Base-by-base conservation (phyloP, 2,888 invertebrate species). In the Brachyptera risi region DNA sequence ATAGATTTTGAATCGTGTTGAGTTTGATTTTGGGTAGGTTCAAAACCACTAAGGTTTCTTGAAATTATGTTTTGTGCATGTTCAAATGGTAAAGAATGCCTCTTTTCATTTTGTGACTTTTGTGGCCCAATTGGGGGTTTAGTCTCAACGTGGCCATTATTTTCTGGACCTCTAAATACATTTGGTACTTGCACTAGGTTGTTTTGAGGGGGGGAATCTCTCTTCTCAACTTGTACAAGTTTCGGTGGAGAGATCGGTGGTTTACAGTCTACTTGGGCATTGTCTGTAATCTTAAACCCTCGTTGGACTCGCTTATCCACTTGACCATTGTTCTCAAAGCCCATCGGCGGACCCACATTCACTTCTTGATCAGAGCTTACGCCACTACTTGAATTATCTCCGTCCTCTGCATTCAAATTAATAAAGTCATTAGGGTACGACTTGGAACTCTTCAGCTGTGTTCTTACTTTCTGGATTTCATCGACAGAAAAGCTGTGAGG, bases 401-500 rank as follows among this genome's bases (percentile, higher is more conserved):
- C 90, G 75, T 92, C 92, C 77, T 90, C 90, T 5, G 59, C 50
- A 38, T 64, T 62, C 21, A 58, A 17, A 49, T 58, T 50, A 23
- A 83, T 74, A 68, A 92, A 84, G 71, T 91, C 90, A 76, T 90
- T 91, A 37, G 92, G 92, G 74, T 89, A 92, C 11, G 92, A 92
- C 73, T 90, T 90, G 5, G 92, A 92, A 60, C 90, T 88, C 73
- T 91, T 92, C 62, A 94, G 79, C 69, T 90, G 86, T 26, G 88
- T 89, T 67, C 91, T 82, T 65, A 91, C 90, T 74, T 90, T 91
- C 73, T 92, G 91, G 59, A 92, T 92, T 76, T 92, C 92, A 74
- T 92, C 92, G 62, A 91, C 92, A 58, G 90, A 90, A 76, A 92
- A 87, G 65, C 91, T 91, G 73, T 90, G 92, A 62, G 90, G 88